These are phyloP conservation scores for Philereme transversata DNA, from an alignment of 2,888 invertebrate species.

Conservation along the genomic window DNA sequence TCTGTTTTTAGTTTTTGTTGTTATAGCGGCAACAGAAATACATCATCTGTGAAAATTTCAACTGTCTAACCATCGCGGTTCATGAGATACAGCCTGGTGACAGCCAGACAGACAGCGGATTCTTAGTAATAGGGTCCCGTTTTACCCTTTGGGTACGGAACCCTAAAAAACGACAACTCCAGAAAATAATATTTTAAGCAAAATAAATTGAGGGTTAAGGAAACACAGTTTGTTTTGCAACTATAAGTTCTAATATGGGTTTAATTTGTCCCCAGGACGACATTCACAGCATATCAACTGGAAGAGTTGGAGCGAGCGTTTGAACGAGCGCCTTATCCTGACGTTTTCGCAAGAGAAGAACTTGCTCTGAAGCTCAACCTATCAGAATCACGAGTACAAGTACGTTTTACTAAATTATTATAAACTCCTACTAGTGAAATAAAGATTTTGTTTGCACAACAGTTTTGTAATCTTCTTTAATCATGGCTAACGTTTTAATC, in stretches of 20 bases:
- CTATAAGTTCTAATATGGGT: not conserved
- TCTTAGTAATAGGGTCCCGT: too few relatives aligned
- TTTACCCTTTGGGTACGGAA: too few relatives aligned
- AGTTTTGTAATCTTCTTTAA: not conserved
- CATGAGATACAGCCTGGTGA: too few relatives aligned
- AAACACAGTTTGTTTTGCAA: too few relatives aligned
- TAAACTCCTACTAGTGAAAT: not conserved
- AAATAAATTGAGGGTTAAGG: too few relatives aligned
- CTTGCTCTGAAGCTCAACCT: conserved; percentile 94
- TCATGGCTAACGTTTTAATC: conserved; percentile 23
- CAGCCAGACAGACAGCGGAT: too few relatives aligned
- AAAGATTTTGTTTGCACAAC: not conserved
- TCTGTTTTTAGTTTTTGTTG: too few relatives aligned
- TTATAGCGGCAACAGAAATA: too few relatives aligned
- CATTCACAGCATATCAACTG: conserved; percentile 97
- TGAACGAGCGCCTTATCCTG: conserved; percentile 97
- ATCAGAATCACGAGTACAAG: conserved; percentile 88
- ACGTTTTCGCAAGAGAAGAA: conserved; percentile 97
- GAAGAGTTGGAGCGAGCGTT: conserved; percentile 97
- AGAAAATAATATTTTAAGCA: too few relatives aligned
- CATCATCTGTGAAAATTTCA: too few relatives aligned
- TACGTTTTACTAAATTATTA: conserved; percentile 42
- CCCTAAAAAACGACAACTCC: too few relatives aligned
- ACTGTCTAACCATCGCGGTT: too few relatives aligned
- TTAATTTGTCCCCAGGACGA: conserved; percentile 88